These are phyloP conservation scores for Trachelipus rathkii DNA, from an alignment of 1,140 invertebrate genomes.

Conservation along the genomic window DNA sequence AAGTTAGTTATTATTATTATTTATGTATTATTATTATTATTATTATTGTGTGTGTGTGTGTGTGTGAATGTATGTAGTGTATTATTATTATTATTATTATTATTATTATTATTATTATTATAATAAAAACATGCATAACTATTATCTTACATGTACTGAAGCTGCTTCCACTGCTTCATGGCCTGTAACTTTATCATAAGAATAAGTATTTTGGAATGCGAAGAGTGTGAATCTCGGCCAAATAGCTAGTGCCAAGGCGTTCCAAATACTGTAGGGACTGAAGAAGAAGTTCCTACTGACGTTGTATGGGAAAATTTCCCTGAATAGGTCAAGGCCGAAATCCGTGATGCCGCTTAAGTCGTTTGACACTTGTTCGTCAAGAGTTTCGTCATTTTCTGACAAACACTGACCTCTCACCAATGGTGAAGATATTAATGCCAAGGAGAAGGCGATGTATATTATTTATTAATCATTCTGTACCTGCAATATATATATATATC, in stretches of 20 bases:
- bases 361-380: not conserved
- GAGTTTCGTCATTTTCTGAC: slow-evolving; percentile 53
- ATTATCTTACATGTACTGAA: slow-evolving; percentile 38
- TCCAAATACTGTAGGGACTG: slow-evolving; percentile 80
- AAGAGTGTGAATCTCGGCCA: slow-evolving; percentile 64
- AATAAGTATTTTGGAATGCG: slow-evolving; percentile 21
- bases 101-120: too few species aligned
- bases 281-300: slow-evolving; percentile 67
- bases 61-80: too few species aligned
- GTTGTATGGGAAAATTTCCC: slow-evolving; percentile 24
- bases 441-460: not conserved
- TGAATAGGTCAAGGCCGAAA: slow-evolving; percentile 32
- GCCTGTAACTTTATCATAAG: slow-evolving; percentile 35
- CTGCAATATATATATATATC: too few species aligned
- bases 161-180: slow-evolving; percentile 35
- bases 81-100: too few species aligned
- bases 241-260: slow-evolving; percentile 73
- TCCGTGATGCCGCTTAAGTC: slow-evolving; percentile 26
- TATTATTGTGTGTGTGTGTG: too few species aligned
- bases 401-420: not conserved
- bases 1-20: too few species aligned
- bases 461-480: not conserved
- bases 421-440: not conserved
- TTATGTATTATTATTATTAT: too few species aligned
- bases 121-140: too few species aligned